phyloP scores from a whole-genome alignment of 2,888 invertebrate species.

The Drosophila ustulata region DNA sequence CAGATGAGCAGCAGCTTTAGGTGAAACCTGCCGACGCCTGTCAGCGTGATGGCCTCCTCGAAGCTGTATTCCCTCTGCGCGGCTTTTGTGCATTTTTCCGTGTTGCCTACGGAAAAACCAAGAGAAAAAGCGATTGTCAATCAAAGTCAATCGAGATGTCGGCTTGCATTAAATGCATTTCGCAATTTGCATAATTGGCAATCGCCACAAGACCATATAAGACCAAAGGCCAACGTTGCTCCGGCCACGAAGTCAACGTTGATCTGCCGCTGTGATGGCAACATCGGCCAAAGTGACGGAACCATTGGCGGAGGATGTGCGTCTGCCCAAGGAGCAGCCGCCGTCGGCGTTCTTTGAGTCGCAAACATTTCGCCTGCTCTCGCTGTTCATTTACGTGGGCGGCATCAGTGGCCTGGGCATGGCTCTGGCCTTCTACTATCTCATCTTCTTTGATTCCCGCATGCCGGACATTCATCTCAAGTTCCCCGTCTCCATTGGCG shows the following conservation, averaged over 20 bases:
- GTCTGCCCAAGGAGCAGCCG: constrained; percentile 62
- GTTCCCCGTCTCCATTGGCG: constrained; percentile 81
- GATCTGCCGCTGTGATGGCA: constrained; percentile 19
- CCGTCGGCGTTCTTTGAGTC: constrained; percentile 74
- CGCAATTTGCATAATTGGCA: constrained; percentile 61
- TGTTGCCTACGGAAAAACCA: constrained; percentile 11
- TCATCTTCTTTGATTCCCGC: constrained; percentile 83
- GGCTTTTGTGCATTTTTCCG: constrained; percentile 33
- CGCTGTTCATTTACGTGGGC: constrained; percentile 79
- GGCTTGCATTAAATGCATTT: constrained; percentile 31
- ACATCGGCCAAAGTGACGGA: constrained; percentile 6
- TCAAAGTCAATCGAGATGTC: constrained; percentile 51
- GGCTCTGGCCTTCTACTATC: constrained; percentile 80
- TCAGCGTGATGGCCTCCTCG: constrained; percentile 81
- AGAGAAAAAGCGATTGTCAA: constrained; percentile 5
- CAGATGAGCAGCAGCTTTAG: constrained; percentile 87
- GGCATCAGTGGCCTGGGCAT: constrained; percentile 83
- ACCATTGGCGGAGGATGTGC: constrained; percentile 47
- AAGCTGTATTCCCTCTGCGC: constrained; percentile 66
- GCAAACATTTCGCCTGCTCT: constrained; percentile 79
- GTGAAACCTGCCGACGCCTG: constrained; percentile 88
- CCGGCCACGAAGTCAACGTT: not conserved
- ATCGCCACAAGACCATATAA: constrained; percentile 27
- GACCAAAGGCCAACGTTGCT: not conserved
- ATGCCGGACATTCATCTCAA: constrained; percentile 83